Conservation (phyloP, 2,113 vertebrate genomes). For the Campylomormyrus tamandua region DNA sequence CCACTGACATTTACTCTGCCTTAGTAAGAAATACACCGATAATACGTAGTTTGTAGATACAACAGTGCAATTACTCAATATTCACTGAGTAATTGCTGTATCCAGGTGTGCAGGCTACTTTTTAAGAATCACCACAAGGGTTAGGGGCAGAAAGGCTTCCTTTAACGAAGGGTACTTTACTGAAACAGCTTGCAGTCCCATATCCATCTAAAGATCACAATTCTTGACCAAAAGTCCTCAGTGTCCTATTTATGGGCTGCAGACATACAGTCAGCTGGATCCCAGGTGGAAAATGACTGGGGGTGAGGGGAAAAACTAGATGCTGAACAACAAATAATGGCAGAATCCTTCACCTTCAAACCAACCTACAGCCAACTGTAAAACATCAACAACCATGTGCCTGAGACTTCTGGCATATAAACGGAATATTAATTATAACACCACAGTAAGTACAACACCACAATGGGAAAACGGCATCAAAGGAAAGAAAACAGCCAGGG, state of each 20-base stretch:
- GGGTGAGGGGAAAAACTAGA: not conserved
- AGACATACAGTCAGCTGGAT: too few relatives aligned
- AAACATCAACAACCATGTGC: not conserved
- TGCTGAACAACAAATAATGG: not conserved
- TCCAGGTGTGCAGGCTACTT: not conserved
- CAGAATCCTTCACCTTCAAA: not conserved
- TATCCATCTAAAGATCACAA: not conserved
- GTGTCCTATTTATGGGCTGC: too few relatives aligned
- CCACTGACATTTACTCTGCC: not conserved
- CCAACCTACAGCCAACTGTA: not conserved
- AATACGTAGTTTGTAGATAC: not conserved
- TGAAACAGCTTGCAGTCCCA: not conserved
- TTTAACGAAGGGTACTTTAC: not conserved
- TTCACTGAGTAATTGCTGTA: not conserved
- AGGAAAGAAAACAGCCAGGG: not conserved
- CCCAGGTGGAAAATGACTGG: too few relatives aligned
- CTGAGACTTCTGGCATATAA: not conserved
- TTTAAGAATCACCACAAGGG: not conserved
- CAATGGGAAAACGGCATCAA: not conserved
- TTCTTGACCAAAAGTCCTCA: too few relatives aligned
- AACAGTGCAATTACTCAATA: not conserved
- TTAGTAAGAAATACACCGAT: not conserved
- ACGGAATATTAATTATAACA: not conserved
- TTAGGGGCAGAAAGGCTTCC: not conserved
- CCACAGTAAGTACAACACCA: not conserved